Base-by-base conservation (phyloP, 2,797 vertebrate species). In the Crocodylus rhombifer region DNA sequence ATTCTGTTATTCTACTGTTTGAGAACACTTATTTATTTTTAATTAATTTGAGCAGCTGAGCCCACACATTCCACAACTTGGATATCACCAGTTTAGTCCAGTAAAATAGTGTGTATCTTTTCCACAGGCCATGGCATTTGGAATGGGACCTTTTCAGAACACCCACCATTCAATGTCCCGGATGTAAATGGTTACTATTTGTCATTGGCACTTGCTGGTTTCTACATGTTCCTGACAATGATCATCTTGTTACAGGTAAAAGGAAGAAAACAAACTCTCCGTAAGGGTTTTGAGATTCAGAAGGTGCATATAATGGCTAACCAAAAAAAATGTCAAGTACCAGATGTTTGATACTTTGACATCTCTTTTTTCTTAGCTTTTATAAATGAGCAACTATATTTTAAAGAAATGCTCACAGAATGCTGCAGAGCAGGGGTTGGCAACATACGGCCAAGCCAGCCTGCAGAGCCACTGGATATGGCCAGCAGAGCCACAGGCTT, bases 161-260 rank as follows among this genome's bases (percentile, higher is more conserved):
- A 97, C 62, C 98, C 99, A 2, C 98, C 98, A 11, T 99, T 98
- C 64, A 98, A 99, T 30, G 97, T 99, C 67, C 98, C 98, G 28
- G 96, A 98, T 10, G 90, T 84, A 73, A 93, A 96, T 1, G 98
- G 98, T 80, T 96, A 92, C 77, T 98, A 98, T 95, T 93, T 96
- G 26, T 86, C 97, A 73, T 95, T 98, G 2, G 89, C 96, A 80
- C 97, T 99, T 58, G 97, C 98, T 0, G 97, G 98, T 85, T 98
- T 99, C 97, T 99, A 99, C 97, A 98, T 98, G 98, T 99, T 99
- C 95, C 98, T 99, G 95, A 99, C 98, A 20, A 99, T 99, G 99
- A 99, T 99, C 97, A 99, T 99, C 96, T 97, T 99, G 71, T 97
- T 99, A 78, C 99, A 99, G 99, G 99, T 99, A 97, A 96, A 93